Conservation (phyloP, 2,888 invertebrate genomes). For the Blera fallax region DNA sequence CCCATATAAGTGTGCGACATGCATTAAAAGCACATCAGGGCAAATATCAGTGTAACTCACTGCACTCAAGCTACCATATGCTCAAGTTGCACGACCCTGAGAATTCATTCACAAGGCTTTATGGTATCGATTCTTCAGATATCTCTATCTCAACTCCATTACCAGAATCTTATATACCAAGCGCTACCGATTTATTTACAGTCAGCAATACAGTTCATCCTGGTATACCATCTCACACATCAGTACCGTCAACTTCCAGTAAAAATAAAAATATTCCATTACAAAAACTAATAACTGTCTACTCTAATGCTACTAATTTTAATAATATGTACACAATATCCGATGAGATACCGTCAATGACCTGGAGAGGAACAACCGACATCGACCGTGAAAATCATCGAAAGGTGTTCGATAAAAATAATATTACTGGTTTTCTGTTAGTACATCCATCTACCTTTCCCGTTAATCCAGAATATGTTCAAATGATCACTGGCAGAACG, state of each 20-base stretch:
- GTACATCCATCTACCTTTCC: conserved; percentile 63
- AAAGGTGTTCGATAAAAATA: conserved; percentile 32
- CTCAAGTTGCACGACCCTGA: conserved; percentile 77
- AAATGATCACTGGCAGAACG: conserved; percentile 60
- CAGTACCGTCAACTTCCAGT: conserved; percentile 7
- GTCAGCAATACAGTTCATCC: conserved; percentile 44
- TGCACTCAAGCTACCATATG: conserved; percentile 78
- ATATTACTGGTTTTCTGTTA: conserved; percentile 49
- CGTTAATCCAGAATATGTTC: conserved; percentile 52
- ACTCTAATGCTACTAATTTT: conserved; percentile 47
- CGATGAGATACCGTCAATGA: conserved; percentile 37
- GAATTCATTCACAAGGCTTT: conserved; percentile 72
- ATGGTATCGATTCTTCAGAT: conserved; percentile 51
- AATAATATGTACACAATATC: conserved; percentile 53
- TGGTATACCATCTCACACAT: conserved; percentile 20
- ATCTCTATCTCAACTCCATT: conserved; percentile 45
- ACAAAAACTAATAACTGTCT: conserved; percentile 13
- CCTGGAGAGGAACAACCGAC: conserved; percentile 42
- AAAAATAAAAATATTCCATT: conserved; percentile 16
- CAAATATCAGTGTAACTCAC: conserved; percentile 80
- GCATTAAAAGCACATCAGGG: conserved; percentile 81
- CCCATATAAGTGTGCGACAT: conserved; percentile 79
- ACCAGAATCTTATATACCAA: conserved; percentile 56
- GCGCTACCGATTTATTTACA: conserved; percentile 42
- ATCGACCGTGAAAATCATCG: conserved; percentile 15